Percentiles rank a stretch among this genome's conserved stretches.
These are phyloP conservation scores for Nibea albiflora DNA, from an alignment of 2,113 vertebrate genomes.

Conservation along the genomic window DNA sequence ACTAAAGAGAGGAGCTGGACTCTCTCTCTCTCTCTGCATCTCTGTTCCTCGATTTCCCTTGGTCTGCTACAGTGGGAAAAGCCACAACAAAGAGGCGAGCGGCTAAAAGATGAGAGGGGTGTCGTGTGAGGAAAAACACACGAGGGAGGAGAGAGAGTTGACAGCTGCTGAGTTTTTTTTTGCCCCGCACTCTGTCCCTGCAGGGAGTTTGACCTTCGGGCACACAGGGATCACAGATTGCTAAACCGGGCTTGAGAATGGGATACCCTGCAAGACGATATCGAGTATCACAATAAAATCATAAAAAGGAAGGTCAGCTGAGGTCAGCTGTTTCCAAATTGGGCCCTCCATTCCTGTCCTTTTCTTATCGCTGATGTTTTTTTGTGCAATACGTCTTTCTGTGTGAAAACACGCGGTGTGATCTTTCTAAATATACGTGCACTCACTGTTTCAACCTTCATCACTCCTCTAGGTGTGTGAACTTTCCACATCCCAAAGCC, in stretches of 20 bases:
- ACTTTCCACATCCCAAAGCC: slow-evolving; percentile 13
- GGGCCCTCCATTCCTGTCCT: background rate
- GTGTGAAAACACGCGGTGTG: background rate
- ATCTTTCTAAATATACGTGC: background rate
- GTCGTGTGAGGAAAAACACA: slow-evolving; percentile 15
- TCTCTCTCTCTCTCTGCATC: background rate
- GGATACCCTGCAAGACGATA: slow-evolving; percentile 24
- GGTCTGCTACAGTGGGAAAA: slow-evolving; percentile 6
- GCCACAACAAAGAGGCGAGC: slow-evolving; percentile 2
- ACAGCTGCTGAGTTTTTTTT: slow-evolving; percentile 49
- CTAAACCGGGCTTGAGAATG: slow-evolving; percentile 46
- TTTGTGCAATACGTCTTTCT: background rate
- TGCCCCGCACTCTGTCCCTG: background rate
- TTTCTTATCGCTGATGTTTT: no score
- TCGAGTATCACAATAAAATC: slow-evolving; percentile 37
- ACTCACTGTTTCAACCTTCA: background rate
- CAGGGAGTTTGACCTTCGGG: slow-evolving; percentile 30
- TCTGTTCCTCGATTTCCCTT: background rate
- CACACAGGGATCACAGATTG: slow-evolving; percentile 18
- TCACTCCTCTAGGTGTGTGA: background rate
- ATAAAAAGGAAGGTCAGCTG: slow-evolving; percentile 1
- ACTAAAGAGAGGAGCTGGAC: background rate
- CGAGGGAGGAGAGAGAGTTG: slow-evolving; percentile 1
- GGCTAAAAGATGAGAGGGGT: slow-evolving; percentile 9
- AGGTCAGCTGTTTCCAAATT: background rate